phyloP scores from a whole-genome alignment of 2,888 invertebrate species.

The Pachymerium ferrugineum region DNA sequence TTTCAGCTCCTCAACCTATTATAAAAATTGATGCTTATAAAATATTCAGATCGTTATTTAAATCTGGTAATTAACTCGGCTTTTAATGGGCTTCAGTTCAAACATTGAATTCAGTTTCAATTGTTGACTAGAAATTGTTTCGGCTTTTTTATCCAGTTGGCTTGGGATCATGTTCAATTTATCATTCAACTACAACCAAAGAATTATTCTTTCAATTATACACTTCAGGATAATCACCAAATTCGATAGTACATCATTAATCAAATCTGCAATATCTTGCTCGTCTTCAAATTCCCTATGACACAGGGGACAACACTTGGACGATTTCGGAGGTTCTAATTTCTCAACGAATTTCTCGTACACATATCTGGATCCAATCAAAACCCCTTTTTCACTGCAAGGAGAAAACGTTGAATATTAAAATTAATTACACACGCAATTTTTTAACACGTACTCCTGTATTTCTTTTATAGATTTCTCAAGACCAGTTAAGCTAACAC shows the following conservation, averaged over 20 bases:
- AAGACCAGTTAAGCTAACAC: background rate
- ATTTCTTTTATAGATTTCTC: slow-evolving; percentile 1
- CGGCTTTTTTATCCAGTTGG: background rate
- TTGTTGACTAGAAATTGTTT: background rate
- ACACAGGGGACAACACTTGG: slow-evolving; percentile 11
- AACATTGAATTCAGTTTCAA: background rate
- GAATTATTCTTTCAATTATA: background rate
- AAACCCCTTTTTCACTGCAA: slow-evolving; percentile 8
- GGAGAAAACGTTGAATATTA: background rate
- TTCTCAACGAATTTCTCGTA: slow-evolving; percentile 19
- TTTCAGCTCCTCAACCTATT: background rate
- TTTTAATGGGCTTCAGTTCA: background rate
- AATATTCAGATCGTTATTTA: background rate
- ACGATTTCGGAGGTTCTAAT: background rate
- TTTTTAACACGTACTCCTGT: background rate
- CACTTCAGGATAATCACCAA: background rate
- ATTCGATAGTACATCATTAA: background rate
- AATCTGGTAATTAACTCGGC: background rate
- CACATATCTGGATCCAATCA: background rate
- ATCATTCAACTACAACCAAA: background rate
- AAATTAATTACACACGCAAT: background rate
- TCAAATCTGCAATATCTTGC: background rate
- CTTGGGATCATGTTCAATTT: slow-evolving; percentile 23
- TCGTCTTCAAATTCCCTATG: slow-evolving; percentile 6
- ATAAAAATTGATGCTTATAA: too few relatives aligned